Base-by-base conservation (phyloP, 2,113 vertebrate genomes). In the Clarias gariepinus region DNA sequence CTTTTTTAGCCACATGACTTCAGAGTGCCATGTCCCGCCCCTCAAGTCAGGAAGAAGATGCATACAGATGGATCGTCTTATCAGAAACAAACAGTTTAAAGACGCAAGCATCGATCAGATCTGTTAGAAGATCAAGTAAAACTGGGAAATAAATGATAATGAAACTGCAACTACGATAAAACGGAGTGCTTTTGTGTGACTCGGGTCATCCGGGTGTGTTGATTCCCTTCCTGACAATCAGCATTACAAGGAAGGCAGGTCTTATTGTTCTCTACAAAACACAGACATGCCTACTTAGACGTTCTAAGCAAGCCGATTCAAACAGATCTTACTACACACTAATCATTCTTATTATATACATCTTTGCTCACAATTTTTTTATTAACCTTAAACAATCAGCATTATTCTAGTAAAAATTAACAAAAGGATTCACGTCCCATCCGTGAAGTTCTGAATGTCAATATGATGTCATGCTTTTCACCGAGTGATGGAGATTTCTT, bases 1-100 rank as follows among this genome's bases (percentile, higher is more conserved):
- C 36, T 86, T 88, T 85, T 63, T 84, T 23, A 63, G 76, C 33
- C 64, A 83, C 63, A 82, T 52, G 83, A 86, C 84, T 83, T 88
- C 84, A 88, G 86, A 83, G 87, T 77, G 76, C 55, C 41, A 36
- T 33, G 61, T 52, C 78, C 61, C 28, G 41, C 73, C 66, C 66
- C 13, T 19, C 47, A 12, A 77, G 73, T 76, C 58, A 68, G 78
- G 69, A 68, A 86, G 33, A 86, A 71, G 52, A 88, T 60, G 60
- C 7, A 60, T 33, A 74, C 64, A 58, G 66, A 88, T 81, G 82
- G 41, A 78, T 61, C 28, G 55, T 86, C 63, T 53, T 47, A 68
- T 87, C 71, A 57, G 61, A 68, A 87, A 55, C 47, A 66, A 36
- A 58, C 47, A 60, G 23, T n/a, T 23, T 30, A 58, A 25, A 61